These are phyloP conservation scores for Merops nubicus DNA, from an alignment of 2,113 vertebrate species.

Conservation along the genomic window DNA sequence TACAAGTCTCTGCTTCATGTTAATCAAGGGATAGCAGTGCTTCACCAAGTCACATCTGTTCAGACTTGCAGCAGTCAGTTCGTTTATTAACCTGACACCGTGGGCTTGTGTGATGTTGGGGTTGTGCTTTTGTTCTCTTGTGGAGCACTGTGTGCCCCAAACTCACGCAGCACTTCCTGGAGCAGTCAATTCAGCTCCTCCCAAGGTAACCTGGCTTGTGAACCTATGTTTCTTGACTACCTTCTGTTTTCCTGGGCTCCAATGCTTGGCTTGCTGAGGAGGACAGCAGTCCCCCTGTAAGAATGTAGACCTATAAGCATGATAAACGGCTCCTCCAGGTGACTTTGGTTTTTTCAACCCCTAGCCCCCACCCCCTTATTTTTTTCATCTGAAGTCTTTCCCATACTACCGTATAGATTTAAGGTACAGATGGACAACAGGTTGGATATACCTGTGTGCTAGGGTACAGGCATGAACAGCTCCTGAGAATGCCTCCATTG, in stretches of 20 bases:
- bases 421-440: not conserved
- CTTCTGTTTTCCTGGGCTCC: not conserved
- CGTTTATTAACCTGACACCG: not conserved
- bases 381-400: not conserved
- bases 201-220: not conserved
- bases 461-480: not conserved
- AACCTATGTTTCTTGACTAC: not conserved
- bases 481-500: not conserved
- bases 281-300: not conserved
- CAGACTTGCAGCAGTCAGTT: not conserved
- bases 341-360: not conserved
- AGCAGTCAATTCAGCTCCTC: not conserved
- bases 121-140: slow-evolving; percentile 27
- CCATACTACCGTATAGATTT: not conserved
- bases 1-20: not conserved
- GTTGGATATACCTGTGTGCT: not conserved
- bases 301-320: not conserved
- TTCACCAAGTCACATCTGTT: not conserved
- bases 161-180: not conserved
- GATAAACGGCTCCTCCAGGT: not conserved
- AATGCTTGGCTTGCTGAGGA: not conserved
- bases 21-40: slow-evolving; percentile 26
- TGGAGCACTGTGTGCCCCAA: not conserved
- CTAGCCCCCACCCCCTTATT: too few species aligned
- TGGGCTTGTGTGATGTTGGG: not conserved